A percentile compares a stretch with the other conserved stretches of the same genome.
Evolutionary conservation across 2,888 invertebrate genomes (phyloP).

Genomic region (Drosophila formosana): DNA sequence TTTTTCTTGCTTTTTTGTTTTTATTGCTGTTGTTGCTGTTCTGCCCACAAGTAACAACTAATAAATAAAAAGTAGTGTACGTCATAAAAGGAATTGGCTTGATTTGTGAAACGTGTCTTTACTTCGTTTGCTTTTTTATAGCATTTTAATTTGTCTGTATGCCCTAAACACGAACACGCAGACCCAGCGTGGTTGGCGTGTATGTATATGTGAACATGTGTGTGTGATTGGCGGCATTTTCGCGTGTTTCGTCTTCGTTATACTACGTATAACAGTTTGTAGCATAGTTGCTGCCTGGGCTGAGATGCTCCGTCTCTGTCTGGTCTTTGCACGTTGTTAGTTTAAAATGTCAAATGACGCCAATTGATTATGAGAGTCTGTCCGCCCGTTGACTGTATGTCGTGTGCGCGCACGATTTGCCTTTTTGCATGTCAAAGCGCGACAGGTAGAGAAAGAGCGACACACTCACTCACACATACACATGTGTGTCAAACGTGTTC

Average conservation of each 20-base stretch:
- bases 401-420: slow-evolving; percentile 59
- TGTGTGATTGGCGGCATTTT: slow-evolving; percentile 47
- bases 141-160: slow-evolving; percentile 81
- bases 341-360: slow-evolving; percentile 80
- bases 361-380: slow-evolving; percentile 78
- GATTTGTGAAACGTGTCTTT: slow-evolving; percentile 80
- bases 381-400: slow-evolving; percentile 29
- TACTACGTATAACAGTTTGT: slow-evolving; percentile 55
- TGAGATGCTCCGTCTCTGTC: slow-evolving; percentile 41
- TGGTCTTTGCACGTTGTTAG: slow-evolving; percentile 51
- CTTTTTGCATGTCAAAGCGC: slow-evolving; percentile 74
- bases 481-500: background rate
- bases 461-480: slow-evolving; percentile 6
- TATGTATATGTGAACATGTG: slow-evolving; percentile 16
- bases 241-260: slow-evolving; percentile 49
- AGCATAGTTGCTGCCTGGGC: slow-evolving; percentile 55
- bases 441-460: slow-evolving; percentile 70
- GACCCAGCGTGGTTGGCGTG: slow-evolving; percentile 33
- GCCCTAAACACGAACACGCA: slow-evolving; percentile 64
- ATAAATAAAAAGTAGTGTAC: slow-evolving; percentile 42
- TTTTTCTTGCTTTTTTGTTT: slow-evolving; percentile 13
- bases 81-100: slow-evolving; percentile 78
- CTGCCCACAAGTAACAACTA: slow-evolving; percentile 44
- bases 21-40: slow-evolving; percentile 9
- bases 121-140: slow-evolving; percentile 78